A percentile compares a stretch with the other conserved stretches of the same genome.
Evolutionary conservation across 2,888 invertebrate species (phyloP).

Genomic region (Tromatobia lineatoria): DNA sequence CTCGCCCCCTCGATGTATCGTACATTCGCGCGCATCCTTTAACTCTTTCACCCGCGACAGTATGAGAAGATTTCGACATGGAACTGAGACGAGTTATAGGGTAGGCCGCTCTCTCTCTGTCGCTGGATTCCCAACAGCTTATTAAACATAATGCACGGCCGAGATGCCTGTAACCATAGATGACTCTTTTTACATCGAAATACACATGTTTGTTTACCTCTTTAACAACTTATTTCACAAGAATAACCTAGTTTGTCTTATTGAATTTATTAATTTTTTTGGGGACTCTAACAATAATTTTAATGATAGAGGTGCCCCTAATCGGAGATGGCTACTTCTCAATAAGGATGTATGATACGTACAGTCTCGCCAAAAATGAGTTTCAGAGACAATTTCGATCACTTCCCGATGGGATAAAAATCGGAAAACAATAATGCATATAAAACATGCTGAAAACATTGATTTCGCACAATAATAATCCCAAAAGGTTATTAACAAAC

Average conservation of each 20-base stretch:
- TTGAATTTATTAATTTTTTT: background rate
- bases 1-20: conserved; percentile 24
- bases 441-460: no score
- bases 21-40: conserved; percentile 19
- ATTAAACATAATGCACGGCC: background rate
- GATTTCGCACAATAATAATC: no score
- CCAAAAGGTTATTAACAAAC: no score
- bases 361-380: no score
- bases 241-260: background rate
- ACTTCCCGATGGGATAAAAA: no score
- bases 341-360: no score
- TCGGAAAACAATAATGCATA: no score
- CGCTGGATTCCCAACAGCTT: background rate
- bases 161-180: background rate
- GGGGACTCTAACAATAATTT: no score
- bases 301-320: no score
- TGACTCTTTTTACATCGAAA: background rate
- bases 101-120: background rate
- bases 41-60: conserved; percentile 33
- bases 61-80: conserved; percentile 20
- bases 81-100: conserved; percentile 8
- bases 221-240: background rate
- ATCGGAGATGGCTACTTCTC: no score
- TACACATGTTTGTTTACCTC: background rate
- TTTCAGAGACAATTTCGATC: no score